Conservation (phyloP, 37 sponge, comb jelly and placozoan species). For the Hormiphora californensis region DNA sequence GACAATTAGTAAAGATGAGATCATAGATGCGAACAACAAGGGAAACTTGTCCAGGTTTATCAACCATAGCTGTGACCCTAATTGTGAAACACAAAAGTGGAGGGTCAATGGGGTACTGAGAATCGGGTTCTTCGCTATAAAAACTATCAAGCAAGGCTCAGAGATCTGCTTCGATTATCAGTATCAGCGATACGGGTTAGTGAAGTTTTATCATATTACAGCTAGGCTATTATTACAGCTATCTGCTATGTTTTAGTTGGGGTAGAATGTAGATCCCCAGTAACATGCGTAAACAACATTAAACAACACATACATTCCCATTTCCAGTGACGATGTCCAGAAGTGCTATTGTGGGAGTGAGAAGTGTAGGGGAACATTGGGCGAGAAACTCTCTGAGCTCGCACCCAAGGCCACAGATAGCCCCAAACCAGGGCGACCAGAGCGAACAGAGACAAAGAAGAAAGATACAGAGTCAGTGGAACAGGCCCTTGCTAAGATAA, state of each 20-base stretch:
- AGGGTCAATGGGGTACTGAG: constrained; percentile 85
- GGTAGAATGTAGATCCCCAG: neutral
- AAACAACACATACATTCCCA: neutral
- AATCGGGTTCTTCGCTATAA: constrained; percentile 87
- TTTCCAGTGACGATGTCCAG: constrained; percentile 75
- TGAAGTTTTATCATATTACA: neutral
- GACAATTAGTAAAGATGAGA: constrained; percentile 87
- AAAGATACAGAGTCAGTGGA: constrained; percentile 57
- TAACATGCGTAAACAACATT: neutral
- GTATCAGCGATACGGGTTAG: constrained; percentile 93
- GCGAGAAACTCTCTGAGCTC: constrained; percentile 53
- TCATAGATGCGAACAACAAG: constrained; percentile 84
- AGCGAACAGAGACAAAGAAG: neutral
- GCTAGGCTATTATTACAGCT: neutral
- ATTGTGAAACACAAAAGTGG: constrained; percentile 99
- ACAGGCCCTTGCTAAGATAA: constrained; percentile 67
- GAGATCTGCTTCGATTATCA: constrained; percentile 97
- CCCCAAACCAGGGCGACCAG: neutral
- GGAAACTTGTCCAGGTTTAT: constrained; percentile 91
- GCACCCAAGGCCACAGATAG: neutral
- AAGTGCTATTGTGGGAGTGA: constrained; percentile 92
- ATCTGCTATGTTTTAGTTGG: neutral
- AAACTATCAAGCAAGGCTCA: constrained; percentile 60
- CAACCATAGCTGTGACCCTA: constrained; percentile 99
- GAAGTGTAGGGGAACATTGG: constrained; percentile 84